Evolutionary conservation across 2,888 invertebrate species (phyloP).

Genomic region (Tiliacea citrago): DNA sequence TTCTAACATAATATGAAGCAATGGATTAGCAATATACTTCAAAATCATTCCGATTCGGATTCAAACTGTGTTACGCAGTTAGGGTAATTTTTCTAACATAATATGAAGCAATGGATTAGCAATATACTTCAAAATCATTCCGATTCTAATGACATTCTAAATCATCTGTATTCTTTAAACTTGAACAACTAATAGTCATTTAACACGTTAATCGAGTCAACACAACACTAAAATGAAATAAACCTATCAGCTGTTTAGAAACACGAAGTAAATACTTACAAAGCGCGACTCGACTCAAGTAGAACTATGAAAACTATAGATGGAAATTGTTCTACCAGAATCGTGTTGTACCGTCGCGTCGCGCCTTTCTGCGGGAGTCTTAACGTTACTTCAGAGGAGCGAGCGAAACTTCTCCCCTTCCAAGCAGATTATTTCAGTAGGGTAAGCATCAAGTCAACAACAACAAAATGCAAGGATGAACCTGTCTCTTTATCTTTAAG

Average conservation of each 20-base stretch:
- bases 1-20: no score
- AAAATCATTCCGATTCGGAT: no score
- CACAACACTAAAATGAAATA: neutral
- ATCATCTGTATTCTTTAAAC: neutral
- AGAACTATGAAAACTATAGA: no score
- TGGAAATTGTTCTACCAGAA: no score
- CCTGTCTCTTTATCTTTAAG: neutral
- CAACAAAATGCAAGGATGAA: constrained; percentile 15
- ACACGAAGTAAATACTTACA: neutral
- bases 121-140: no score
- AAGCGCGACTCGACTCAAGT: no score
- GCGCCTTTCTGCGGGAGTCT: no score
- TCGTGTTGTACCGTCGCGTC: no score
- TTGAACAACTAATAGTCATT: neutral
- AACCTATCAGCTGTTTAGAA: constrained; percentile 14
- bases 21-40: no score
- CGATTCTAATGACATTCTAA: neutral
- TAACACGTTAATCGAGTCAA: neutral
- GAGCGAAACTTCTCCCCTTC: constrained; percentile 2
- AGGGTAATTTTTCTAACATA: no score
- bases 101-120: no score
- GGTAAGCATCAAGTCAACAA: constrained; percentile 28
- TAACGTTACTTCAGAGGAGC: neutral
- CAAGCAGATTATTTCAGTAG: constrained; percentile 17
- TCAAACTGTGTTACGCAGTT: no score